phyloP scores from a whole-genome alignment of 2,888 invertebrate species.

The Ypsolopha scabrella region DNA sequence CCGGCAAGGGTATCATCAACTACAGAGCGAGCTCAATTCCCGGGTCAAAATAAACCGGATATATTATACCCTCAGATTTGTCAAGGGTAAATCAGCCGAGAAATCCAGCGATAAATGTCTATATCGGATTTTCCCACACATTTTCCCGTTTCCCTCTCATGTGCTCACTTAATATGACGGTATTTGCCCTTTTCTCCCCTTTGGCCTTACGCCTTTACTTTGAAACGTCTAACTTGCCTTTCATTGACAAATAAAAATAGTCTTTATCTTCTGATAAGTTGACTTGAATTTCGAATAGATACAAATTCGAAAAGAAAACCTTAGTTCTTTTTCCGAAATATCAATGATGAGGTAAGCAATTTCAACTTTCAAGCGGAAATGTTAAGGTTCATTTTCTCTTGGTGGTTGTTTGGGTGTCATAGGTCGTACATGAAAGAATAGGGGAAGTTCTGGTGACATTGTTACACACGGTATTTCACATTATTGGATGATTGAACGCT shows the following conservation, averaged over 20 bases:
- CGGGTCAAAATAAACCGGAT: slow-evolving; percentile 31
- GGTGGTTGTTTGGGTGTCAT: slow-evolving; percentile 4
- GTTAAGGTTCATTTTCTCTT: slow-evolving; percentile 9
- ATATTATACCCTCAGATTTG: slow-evolving; percentile 57
- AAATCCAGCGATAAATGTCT: slow-evolving; percentile 68
- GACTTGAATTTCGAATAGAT: not conserved
- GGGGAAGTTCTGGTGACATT: slow-evolving; percentile 56
- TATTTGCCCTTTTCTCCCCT: slow-evolving; percentile 62
- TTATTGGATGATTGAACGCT: slow-evolving; percentile 69
- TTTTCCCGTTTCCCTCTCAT: slow-evolving; percentile 68
- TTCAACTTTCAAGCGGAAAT: not conserved
- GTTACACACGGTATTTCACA: slow-evolving; percentile 67
- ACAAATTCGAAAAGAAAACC: slow-evolving; percentile 31
- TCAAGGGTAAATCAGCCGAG: slow-evolving; percentile 65
- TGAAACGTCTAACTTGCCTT: slow-evolving; percentile 15
- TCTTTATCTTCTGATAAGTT: slow-evolving; percentile 8
- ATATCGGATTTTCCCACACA: slow-evolving; percentile 70
- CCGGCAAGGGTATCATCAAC: slow-evolving; percentile 5
- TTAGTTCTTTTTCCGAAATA: slow-evolving; percentile 38
- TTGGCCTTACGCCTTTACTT: slow-evolving; percentile 17
- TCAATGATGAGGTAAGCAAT: not conserved
- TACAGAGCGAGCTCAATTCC: slow-evolving; percentile 3
- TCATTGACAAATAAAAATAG: slow-evolving; percentile 12
- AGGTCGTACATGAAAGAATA: slow-evolving; percentile 21
- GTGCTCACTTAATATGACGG: slow-evolving; percentile 69